These are phyloP conservation scores for Anoplius nigerrimus DNA, from an alignment of 2,888 invertebrate species.

Conservation along the genomic window DNA sequence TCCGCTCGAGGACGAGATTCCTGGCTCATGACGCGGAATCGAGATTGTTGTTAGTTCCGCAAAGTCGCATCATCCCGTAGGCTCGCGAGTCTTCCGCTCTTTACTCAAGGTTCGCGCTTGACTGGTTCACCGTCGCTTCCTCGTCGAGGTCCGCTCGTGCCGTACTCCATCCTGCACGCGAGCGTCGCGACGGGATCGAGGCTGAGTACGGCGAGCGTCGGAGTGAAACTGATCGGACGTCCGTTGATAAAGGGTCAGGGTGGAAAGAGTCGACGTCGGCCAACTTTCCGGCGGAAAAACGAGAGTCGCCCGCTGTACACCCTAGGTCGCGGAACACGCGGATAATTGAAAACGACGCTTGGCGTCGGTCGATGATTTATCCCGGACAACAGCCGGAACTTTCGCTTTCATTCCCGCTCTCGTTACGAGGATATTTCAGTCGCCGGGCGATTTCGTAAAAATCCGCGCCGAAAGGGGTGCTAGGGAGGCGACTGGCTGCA, in stretches of 20 bases:
- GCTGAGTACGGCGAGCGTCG: too few species aligned
- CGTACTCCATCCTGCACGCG: background rate
- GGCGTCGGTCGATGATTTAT: too few species aligned
- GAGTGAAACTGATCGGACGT: too few species aligned
- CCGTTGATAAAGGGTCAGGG: too few species aligned
- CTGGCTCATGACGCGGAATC: slow-evolving; percentile 7
- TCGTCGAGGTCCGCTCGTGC: slow-evolving; percentile 13
- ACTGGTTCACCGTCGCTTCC: slow-evolving; percentile 12
- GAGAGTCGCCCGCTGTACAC: too few species aligned
- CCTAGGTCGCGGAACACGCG: too few species aligned
- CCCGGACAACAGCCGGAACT: too few species aligned
- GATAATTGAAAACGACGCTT: too few species aligned
- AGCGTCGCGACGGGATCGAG: too few species aligned
- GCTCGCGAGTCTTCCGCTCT: slow-evolving; percentile 1
- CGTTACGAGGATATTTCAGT: slow-evolving; percentile 37
- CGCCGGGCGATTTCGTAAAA: slow-evolving; percentile 36
- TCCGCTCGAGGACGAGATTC: background rate
- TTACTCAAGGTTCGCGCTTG: slow-evolving; percentile 9
- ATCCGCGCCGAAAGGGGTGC: slow-evolving; percentile 12
- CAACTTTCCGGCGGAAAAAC: too few species aligned
- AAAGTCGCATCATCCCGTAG: background rate
- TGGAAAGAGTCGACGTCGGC: too few species aligned
- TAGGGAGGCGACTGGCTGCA: too few species aligned
- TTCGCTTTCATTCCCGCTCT: slow-evolving; percentile 1
- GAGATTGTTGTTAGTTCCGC: slow-evolving; percentile 8